These are phyloP conservation scores for Hystrix brachyura DNA, from an alignment of 2,113 vertebrate genomes.

Conservation along the genomic window DNA sequence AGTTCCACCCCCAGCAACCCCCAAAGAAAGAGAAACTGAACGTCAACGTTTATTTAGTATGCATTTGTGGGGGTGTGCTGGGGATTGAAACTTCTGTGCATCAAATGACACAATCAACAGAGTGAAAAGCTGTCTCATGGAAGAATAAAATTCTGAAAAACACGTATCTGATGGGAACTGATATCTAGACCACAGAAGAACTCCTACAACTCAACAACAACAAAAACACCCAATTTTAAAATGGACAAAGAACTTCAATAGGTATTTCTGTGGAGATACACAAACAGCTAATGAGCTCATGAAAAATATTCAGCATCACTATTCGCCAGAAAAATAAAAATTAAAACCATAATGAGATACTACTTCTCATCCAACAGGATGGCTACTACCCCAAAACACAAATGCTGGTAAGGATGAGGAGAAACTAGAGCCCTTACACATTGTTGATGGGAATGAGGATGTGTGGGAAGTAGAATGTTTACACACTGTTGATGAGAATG, in stretches of 20 bases:
- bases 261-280: background rate
- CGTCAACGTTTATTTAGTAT: background rate
- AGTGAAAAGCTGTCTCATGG: background rate
- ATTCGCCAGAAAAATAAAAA: background rate
- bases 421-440: background rate
- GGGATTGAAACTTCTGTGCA: background rate
- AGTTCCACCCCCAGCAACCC: too few species aligned
- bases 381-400: background rate
- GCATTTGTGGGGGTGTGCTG: too few species aligned
- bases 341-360: background rate
- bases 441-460: background rate
- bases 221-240: background rate
- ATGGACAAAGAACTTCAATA: background rate
- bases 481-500: background rate
- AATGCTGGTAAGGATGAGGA: background rate
- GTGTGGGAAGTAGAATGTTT: background rate
- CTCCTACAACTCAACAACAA: background rate
- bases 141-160: background rate
- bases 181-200: background rate
- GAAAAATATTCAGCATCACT: background rate
- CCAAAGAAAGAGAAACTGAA: background rate
- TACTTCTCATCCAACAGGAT: background rate
- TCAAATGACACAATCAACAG: constrained; percentile 17
- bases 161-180: background rate
- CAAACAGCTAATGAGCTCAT: background rate